These are phyloP conservation scores for Alcedo quadribrachys DNA, from an alignment of 2,797 vertebrate species.

Conservation along the genomic window DNA sequence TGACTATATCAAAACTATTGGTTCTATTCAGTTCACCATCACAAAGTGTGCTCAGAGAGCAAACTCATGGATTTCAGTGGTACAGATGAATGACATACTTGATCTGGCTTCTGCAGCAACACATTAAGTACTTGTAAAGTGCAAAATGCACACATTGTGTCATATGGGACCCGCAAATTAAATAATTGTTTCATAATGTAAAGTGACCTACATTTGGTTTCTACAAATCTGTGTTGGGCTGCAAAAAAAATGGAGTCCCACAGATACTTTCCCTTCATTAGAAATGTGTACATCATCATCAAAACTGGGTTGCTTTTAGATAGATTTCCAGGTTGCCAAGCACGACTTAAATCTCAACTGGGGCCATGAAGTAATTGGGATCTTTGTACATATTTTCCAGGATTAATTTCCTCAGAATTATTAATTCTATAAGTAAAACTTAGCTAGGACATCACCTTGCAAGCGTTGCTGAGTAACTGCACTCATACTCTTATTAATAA, in stretches of 20 bases:
- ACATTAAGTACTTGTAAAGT: background rate
- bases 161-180: background rate
- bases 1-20: rapidly evolving
- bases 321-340: background rate
- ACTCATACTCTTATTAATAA: background rate
- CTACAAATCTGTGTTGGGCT: background rate
- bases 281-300: background rate
- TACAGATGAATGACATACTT: background rate
- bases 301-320: background rate
- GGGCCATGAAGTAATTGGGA: background rate
- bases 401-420: background rate
- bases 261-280: background rate
- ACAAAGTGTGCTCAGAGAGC: background rate
- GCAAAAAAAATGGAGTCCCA: background rate
- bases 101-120: background rate
- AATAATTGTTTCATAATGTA: background rate
- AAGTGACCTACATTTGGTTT: background rate
- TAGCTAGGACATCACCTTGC: background rate
- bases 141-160: background rate
- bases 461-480: background rate
- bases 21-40: background rate
- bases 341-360: background rate
- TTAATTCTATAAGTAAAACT: background rate
- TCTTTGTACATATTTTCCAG: background rate
- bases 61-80: background rate